Base-by-base conservation (phyloP, 1,140 invertebrate species). In the Panagrolaimus sp. region DNA sequence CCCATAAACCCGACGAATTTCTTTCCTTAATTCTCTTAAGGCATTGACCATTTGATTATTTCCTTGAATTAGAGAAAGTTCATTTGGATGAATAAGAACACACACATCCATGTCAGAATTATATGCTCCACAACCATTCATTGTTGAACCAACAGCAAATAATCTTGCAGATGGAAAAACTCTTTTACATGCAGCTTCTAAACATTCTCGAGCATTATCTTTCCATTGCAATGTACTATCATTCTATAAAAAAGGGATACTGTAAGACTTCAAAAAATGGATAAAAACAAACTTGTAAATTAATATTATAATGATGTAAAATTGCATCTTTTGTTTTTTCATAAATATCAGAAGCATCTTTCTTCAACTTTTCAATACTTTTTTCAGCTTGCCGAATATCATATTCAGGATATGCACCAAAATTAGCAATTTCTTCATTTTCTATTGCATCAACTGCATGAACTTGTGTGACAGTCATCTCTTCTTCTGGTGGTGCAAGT, bases 121-220 rank as follows among this genome's bases (percentile, higher is more conserved):
- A 42, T 74, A 76, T 9, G 76, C 65, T 14, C 75, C 75, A 65
- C 76, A 77, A 4, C 77, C 77, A 47, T 78, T 77, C 8, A 77
- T 67, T 20, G 74, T 78, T 11, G 74, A 76, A 11, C 75, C 75
- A 45, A 78, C 77, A 23, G 67, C 77, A 43, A 73, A 64, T n/a
- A 77, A 51, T 27, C 13, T 16, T 13, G 51, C 51, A 25, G 43
- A 25, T 9, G 67, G 68, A 53, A 31, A 77, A 13, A 67, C 16
- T 4, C 27, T 63, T 16, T 16, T 3, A 13, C 16, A 42, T 1
- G 27, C 8, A 16, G 23, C 20, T 63, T 63, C 62, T 9, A 63
- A 23, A n/a, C 11, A n/a, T 16, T 38, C 1, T 13, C 62, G 27
- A 13, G n/a, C 11, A 13, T 11, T 31, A 14, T 31, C 62, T 43